A percentile compares a stretch with the other conserved stretches of the same genome.
These are phyloP conservation scores for Erannis defoliaria DNA, from an alignment of 2,888 invertebrate species.

Conservation along the genomic window DNA sequence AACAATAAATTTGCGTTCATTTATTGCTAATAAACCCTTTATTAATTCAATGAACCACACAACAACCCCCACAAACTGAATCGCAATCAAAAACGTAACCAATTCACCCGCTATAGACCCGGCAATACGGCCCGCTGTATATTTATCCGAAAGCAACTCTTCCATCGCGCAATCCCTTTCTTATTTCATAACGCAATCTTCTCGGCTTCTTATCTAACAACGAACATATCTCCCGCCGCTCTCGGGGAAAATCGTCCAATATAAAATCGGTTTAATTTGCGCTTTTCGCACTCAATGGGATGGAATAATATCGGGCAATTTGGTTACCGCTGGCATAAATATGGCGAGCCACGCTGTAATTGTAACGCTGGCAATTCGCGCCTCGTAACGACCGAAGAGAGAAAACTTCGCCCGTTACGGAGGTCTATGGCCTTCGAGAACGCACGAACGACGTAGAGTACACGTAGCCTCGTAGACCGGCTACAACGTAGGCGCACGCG, in stretches of 20 bases:
- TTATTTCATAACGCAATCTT: constrained; percentile 87
- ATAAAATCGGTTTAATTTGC: constrained; percentile 87
- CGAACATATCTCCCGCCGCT: constrained; percentile 84
- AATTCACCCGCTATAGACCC: constrained; percentile 52
- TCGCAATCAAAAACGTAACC: constrained; percentile 66
- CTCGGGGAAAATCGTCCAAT: constrained; percentile 85
- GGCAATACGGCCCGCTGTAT: constrained; percentile 40
- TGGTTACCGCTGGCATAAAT: constrained; percentile 86
- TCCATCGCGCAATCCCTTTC: constrained; percentile 81
- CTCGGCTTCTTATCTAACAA: constrained; percentile 82
- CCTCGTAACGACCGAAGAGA: constrained; percentile 83
- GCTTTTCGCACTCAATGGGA: constrained; percentile 87
- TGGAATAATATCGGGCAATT: constrained; percentile 87
- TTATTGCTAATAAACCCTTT: constrained; percentile 37
- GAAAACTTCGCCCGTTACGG: constrained; percentile 82
- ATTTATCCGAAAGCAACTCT: constrained; percentile 80
- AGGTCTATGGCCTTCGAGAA: constrained; percentile 63
- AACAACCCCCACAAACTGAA: constrained; percentile 58
- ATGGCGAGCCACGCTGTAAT: constrained; percentile 84
- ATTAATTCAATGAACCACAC: constrained; percentile 51
- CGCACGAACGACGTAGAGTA: constrained; percentile 40
- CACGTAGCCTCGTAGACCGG: constrained; percentile 35
- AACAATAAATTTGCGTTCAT: constrained; percentile 28
- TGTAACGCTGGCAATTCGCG: constrained; percentile 85
- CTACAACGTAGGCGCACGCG: constrained; percentile 42